These are phyloP conservation scores for Gymnocephalus cernua DNA, from an alignment of 2,113 vertebrate genomes.

Conservation along the genomic window DNA sequence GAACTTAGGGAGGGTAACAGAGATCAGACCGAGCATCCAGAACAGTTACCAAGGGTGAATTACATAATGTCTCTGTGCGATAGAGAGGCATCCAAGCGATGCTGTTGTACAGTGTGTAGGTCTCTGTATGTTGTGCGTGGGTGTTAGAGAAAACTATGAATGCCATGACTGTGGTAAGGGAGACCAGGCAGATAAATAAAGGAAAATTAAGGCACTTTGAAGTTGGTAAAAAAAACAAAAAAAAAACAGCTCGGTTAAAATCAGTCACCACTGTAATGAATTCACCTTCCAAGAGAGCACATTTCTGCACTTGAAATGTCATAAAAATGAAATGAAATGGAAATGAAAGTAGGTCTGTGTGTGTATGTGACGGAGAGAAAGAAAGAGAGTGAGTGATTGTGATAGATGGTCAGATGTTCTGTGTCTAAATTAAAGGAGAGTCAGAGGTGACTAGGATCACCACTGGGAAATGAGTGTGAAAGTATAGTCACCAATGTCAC, in stretches of 20 bases:
- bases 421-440: constrained; percentile 51
- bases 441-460: constrained; percentile 68
- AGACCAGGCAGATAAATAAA: constrained; percentile 31
- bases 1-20: constrained; percentile 58
- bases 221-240: constrained; percentile 11
- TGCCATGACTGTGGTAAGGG: constrained; percentile 12
- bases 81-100: constrained; percentile 60
- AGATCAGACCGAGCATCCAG: constrained; percentile 67
- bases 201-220: constrained; percentile 15
- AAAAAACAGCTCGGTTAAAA: constrained; percentile 15
- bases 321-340: constrained; percentile 30
- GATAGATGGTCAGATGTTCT: constrained; percentile 48
- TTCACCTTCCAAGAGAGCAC: constrained; percentile 22
- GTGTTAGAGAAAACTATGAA: background rate
- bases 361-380: background rate
- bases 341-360: background rate
- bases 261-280: constrained; percentile 41
- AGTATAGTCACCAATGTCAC: constrained; percentile 62
- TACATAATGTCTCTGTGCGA: constrained; percentile 83
- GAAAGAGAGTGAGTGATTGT: background rate
- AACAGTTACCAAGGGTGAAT: constrained; percentile 76
- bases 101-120: constrained; percentile 26
- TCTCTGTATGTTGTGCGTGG: constrained; percentile 20
- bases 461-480: constrained; percentile 73
- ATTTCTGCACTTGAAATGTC: constrained; percentile 5